Conservation (phyloP, 35 echinoderm and acorn worm genomes). For the Eucidaris tribuloides region DNA sequence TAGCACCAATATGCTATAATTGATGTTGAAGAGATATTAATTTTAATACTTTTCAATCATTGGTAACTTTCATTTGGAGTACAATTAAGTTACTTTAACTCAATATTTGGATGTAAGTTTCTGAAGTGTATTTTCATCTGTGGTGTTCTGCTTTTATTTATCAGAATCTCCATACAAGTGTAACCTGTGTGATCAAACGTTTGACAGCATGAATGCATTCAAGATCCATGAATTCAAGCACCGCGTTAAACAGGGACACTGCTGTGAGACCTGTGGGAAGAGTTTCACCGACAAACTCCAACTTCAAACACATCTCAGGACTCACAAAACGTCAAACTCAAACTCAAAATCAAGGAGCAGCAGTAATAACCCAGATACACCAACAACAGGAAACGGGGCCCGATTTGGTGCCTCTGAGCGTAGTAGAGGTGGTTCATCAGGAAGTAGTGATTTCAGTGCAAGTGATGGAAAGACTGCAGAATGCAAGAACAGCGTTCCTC, state of each 20-base stretch:
- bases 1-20: too few species aligned
- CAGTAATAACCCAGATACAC: neutral
- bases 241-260: neutral
- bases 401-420: neutral
- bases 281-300: slow-evolving; percentile 21
- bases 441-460: too few species aligned
- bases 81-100: neutral
- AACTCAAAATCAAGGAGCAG: neutral
- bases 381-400: neutral
- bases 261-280: slow-evolving; percentile 31
- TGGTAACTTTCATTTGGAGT: neutral
- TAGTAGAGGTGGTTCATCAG: neutral
- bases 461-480: neutral
- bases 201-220: slow-evolving; percentile 17
- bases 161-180: slow-evolving; percentile 63
- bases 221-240: slow-evolving; percentile 50
- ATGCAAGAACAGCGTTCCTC: neutral
- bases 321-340: neutral
- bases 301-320: slow-evolving; percentile 30
- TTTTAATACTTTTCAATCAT: neutral
- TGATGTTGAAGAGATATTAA: neutral
- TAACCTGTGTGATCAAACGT: slow-evolving; percentile 28
- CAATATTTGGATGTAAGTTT: neutral
- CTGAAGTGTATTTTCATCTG: neutral
- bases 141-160: neutral